Evolutionary conservation across 2,888 invertebrate species (phyloP).

Genomic region (Chalcis sispes): DNA sequence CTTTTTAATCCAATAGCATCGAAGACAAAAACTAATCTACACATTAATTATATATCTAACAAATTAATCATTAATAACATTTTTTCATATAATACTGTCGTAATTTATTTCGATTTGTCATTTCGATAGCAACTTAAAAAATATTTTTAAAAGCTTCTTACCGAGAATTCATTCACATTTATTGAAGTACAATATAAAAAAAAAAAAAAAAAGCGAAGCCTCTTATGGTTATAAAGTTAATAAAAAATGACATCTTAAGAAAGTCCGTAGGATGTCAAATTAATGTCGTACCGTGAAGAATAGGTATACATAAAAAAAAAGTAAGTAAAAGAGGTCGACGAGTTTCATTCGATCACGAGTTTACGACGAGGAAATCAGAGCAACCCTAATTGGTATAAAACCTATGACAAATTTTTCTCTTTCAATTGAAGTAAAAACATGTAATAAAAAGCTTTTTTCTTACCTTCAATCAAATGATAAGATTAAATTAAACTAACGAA

Average conservation of each 20-base stretch:
- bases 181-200: background rate
- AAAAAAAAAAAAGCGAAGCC: background rate
- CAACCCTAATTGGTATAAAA: conserved; percentile 21
- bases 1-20: too few species aligned
- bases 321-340: conserved; percentile 9
- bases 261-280: conserved; percentile 21
- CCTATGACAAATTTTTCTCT: background rate
- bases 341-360: background rate
- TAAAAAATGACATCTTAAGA: conserved; percentile 8
- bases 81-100: too few species aligned
- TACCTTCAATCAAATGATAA: too few species aligned
- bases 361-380: conserved; percentile 19
- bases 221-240: conserved; percentile 4
- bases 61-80: too few species aligned
- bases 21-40: too few species aligned
- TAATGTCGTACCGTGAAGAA: background rate
- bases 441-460: background rate
- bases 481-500: too few species aligned
- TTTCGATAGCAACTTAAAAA: too few species aligned
- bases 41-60: too few species aligned
- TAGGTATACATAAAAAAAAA: too few species aligned
- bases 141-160: background rate
- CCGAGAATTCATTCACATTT: background rate
- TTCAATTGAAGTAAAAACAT: too few species aligned
- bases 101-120: too few species aligned